Conservation (phyloP, 2,113 vertebrate genomes). For the Vanacampus margaritifer region DNA sequence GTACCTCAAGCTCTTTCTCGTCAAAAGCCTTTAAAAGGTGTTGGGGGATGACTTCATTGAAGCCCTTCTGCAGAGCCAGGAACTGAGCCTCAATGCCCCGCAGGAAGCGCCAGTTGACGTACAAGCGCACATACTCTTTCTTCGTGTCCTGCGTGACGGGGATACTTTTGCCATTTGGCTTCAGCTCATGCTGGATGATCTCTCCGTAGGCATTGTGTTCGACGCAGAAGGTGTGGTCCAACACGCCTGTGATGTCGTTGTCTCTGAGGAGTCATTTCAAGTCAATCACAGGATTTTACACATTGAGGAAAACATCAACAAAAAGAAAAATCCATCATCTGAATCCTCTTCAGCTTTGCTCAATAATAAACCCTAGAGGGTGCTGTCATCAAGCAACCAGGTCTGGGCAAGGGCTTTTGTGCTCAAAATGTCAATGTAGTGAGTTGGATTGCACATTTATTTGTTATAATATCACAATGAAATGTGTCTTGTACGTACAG, state of each 20-base stretch:
- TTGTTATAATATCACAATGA: too few species aligned
- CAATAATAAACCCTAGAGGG: constrained; percentile 22
- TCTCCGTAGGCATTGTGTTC: constrained; percentile 97
- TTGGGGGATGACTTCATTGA: constrained; percentile 98
- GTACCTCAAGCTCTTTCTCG: constrained; percentile 97
- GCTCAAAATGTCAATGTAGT: not conserved
- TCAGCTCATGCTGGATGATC: constrained; percentile 97
- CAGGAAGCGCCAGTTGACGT: constrained; percentile 99
- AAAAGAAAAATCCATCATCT: not conserved
- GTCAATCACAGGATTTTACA: not conserved
- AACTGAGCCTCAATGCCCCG: constrained; percentile 98
- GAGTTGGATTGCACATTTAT: not conserved
- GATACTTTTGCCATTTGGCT: constrained; percentile 97
- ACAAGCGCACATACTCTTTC: constrained; percentile 96
- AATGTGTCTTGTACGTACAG: constrained; percentile 77
- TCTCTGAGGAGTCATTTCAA: constrained; percentile 72
- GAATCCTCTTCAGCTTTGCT: not conserved
- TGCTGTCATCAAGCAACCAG: constrained; percentile 19
- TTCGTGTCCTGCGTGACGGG: constrained; percentile 94
- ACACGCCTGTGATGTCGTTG: constrained; percentile 96
- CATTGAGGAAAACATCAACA: not conserved
- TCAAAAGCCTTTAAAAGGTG: constrained; percentile 97
- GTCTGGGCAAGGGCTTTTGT: not conserved
- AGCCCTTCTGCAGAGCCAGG: constrained; percentile 96
- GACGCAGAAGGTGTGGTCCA: constrained; percentile 98